Conservation (phyloP, 2,888 invertebrate species). For the Listrodromus nycthemerus region DNA sequence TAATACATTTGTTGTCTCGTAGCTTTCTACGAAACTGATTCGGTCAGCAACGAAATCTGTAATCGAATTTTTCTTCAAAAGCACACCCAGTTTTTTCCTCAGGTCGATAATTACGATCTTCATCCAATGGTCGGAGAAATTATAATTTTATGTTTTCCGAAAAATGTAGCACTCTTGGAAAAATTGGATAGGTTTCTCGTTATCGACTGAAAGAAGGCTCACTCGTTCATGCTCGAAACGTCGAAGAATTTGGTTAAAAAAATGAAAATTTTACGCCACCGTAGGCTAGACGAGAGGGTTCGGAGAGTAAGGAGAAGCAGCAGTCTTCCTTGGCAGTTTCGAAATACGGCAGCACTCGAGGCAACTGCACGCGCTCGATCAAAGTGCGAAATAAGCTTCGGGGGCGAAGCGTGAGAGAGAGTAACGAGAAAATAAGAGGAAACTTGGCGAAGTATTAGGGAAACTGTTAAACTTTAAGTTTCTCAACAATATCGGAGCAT, state of each 20-base stretch:
- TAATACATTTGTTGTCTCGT: neutral
- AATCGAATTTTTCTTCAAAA: neutral
- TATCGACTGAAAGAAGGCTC: neutral
- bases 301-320: constrained; percentile 4
- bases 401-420: neutral
- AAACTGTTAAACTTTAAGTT: constrained; percentile 28
- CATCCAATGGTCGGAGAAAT: neutral
- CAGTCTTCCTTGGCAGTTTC: constrained; percentile 36
- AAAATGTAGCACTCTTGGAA: neutral
- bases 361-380: constrained; percentile 37
- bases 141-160: neutral
- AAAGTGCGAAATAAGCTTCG: constrained; percentile 43
- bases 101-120: neutral
- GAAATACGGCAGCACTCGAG: constrained; percentile 16
- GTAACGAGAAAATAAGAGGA: constrained; percentile 3
- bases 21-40: neutral
- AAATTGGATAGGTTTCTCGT: neutral
- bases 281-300: neutral
- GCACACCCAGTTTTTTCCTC: neutral
- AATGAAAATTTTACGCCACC: constrained; percentile 12
- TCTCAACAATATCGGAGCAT: constrained; percentile 41
- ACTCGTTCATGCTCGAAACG: neutral
- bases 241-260: neutral
- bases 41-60: neutral
- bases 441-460: constrained; percentile 27